phyloP scores from a whole-genome alignment of 1,140 invertebrate species.

The Zaprionus taronus region DNA sequence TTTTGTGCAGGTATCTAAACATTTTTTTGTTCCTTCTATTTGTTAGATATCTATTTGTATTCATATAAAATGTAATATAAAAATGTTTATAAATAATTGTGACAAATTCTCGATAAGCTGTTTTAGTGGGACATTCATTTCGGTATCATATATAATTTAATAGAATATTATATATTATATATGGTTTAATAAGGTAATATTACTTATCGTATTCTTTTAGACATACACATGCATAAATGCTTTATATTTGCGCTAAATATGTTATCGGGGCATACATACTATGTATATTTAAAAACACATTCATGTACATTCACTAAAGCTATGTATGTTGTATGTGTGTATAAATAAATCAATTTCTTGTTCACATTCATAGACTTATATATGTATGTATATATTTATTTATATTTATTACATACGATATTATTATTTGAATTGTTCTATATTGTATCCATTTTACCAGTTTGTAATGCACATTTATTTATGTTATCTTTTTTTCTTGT shows the following conservation, averaged over 20 bases:
- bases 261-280: slow-evolving; percentile 34
- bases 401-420: background rate
- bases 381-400: background rate
- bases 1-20: slow-evolving; percentile 42
- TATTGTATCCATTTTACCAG: slow-evolving; percentile 72
- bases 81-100: slow-evolving; percentile 69
- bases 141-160: slow-evolving; percentile 29
- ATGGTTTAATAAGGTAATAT: slow-evolving; percentile 1
- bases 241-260: slow-evolving; percentile 51
- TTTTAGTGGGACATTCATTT: slow-evolving; percentile 59
- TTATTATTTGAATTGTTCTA: slow-evolving; percentile 64
- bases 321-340: slow-evolving; percentile 41
- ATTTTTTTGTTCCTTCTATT: slow-evolving; percentile 14
- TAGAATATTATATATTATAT: background rate
- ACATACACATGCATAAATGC: slow-evolving; percentile 68
- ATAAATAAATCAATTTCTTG: slow-evolving; percentile 45
- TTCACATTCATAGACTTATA: slow-evolving; percentile 56
- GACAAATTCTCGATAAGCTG: slow-evolving; percentile 52
- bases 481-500: slow-evolving; percentile 34
- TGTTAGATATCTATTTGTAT: slow-evolving; percentile 10
- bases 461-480: slow-evolving; percentile 60
- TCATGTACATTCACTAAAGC: slow-evolving; percentile 42
- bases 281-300: slow-evolving; percentile 38
- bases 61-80: slow-evolving; percentile 71
- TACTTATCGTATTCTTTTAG: slow-evolving; percentile 30